Base-by-base conservation (phyloP, 2,888 invertebrate species). In the Agrotis puta region DNA sequence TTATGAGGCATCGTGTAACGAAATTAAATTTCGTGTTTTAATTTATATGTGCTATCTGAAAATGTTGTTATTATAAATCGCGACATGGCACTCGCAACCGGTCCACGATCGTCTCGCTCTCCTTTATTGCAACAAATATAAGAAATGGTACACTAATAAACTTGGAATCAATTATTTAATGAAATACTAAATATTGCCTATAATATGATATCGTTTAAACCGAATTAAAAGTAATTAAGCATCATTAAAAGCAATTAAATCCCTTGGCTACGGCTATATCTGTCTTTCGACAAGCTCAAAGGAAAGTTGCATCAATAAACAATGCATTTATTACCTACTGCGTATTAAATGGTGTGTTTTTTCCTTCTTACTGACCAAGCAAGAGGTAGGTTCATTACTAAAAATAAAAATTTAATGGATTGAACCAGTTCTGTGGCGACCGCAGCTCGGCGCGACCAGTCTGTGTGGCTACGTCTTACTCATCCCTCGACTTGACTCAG, bases 361-460 rank as follows among this genome's bases (percentile, higher is more conserved):
- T 81, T 72, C 73, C 79, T 74, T 57, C 80, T 74, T 73, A 74
- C 66, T 73, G 74, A 63, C 62, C 63, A 66, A 74, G 71, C 59
- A 74, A 79, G 77, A 79, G 81, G 84, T 82, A 67, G 75, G 79
- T 78, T 84, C 84, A 81, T 87, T 83, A 88, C 87, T 88, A 91
- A 91, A 91, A 92, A 92, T 92, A 91, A 90, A 88, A 89, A 84
- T 84, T 88, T 87, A 87, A 91, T 91, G 88, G 86, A 78, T 82
- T 82, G 79, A 87, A 91, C 91, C 91, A 87, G 92, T 91, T 90
- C 85, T 84, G 81, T 67, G 77, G 71, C 65, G 85, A 86, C 87
- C 88, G 87, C 88, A 87, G 79, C 74, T 78, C 63, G 45, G 27
- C 22, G 45, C 79, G 57, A 72, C 79, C 83, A 83, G 88, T 81